These are phyloP conservation scores for Leptodactylus fallax DNA, from an alignment of 2,797 vertebrate species.

Conservation along the genomic window DNA sequence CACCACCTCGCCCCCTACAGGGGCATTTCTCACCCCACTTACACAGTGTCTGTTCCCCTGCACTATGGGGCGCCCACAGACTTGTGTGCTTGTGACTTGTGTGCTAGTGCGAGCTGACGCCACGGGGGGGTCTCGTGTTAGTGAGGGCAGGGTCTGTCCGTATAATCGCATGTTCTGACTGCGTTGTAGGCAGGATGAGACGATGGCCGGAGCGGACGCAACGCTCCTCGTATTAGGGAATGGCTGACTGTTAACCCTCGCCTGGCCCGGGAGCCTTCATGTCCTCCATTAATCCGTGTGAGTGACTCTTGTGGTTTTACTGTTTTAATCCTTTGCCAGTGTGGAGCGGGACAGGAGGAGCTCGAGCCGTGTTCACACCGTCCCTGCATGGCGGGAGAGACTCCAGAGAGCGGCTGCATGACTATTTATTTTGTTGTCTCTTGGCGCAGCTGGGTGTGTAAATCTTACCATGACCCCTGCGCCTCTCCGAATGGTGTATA, in stretches of 20 bases:
- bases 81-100: constrained; percentile 40
- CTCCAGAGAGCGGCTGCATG: constrained; percentile 37
- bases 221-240: not conserved
- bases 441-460: not conserved
- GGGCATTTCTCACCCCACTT: not conserved
- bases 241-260: constrained; percentile 28
- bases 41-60: constrained; percentile 18
- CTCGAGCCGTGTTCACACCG: not conserved
- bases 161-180: constrained; percentile 27
- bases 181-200: constrained; percentile 16
- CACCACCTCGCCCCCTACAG: not conserved
- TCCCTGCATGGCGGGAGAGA: constrained; percentile 15
- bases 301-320: constrained; percentile 18
- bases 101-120: constrained; percentile 8
- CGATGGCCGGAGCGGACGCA: no score
- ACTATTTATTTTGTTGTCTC: constrained; percentile 57
- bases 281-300: constrained; percentile 21
- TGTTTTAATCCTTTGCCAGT: constrained; percentile 3
- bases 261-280: not conserved
- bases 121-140: constrained; percentile 17
- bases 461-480: not conserved
- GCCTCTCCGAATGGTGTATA: not conserved
- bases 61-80: not conserved
- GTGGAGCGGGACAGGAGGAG: not conserved
- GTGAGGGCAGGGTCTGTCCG: not conserved